Conservation (phyloP, 2,113 vertebrate genomes). For the Macroglossus sobrinus region DNA sequence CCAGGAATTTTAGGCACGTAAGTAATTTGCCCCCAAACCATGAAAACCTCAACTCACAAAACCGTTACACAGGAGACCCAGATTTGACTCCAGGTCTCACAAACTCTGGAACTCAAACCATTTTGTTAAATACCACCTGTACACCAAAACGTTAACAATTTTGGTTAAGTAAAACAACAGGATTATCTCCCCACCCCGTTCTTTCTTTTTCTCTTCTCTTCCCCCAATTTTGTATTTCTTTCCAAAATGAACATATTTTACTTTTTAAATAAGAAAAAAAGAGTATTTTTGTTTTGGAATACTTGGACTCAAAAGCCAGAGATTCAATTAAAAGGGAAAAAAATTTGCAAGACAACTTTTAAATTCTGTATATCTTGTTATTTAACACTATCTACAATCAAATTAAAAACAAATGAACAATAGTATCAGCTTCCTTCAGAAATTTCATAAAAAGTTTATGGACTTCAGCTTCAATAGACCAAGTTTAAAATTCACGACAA, state of each 20-base stretch:
- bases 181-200: not conserved
- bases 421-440: not conserved
- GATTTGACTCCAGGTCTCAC: not conserved
- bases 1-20: not conserved
- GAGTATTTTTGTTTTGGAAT: not conserved
- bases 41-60: not conserved
- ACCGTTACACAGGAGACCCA: not conserved
- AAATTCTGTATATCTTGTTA: not conserved
- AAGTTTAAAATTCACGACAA: conserved; percentile 22
- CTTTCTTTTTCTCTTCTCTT: not conserved
- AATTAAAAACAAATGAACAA: not conserved
- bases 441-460: conserved; percentile 1
- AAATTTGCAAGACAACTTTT: not conserved
- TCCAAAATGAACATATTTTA: not conserved
- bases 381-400: not conserved
- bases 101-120: not conserved
- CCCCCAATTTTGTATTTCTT: not conserved
- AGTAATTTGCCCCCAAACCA: not conserved
- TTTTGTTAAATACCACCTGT: not conserved
- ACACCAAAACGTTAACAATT: not conserved
- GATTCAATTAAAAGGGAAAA: not conserved
- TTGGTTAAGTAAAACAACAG: not conserved
- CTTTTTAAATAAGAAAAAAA: not conserved
- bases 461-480: not conserved
- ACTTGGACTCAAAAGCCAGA: not conserved